These are phyloP conservation scores for Lasioglossum villosulum DNA, from an alignment of 2,888 invertebrate species.

Conservation along the genomic window DNA sequence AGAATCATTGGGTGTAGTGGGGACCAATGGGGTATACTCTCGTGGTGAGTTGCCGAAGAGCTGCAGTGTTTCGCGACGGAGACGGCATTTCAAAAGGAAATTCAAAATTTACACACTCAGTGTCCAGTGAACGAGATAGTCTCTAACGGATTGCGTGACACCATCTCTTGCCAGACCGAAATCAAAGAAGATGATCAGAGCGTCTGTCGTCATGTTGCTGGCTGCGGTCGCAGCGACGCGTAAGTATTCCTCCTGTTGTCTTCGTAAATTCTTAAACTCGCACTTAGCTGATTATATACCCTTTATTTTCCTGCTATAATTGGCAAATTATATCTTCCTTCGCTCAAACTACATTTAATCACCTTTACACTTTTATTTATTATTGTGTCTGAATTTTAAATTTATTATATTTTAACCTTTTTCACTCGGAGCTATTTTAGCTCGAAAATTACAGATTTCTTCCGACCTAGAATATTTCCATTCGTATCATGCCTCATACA, in stretches of 20 bases:
- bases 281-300: neutral
- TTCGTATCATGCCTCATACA: too few relatives aligned
- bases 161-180: neutral
- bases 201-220: slow-evolving; percentile 71
- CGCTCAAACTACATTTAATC: neutral
- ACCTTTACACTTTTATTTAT: neutral
- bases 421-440: too few relatives aligned
- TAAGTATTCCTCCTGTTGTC: slow-evolving; percentile 70
- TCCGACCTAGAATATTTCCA: too few relatives aligned
- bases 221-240: slow-evolving; percentile 73
- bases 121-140: slow-evolving; percentile 47
- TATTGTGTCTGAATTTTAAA: neutral
- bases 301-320: neutral
- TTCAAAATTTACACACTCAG: slow-evolving; percentile 66
- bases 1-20: slow-evolving; percentile 77
- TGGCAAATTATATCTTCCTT: neutral
- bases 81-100: slow-evolving; percentile 77
- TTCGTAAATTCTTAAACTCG: neutral
- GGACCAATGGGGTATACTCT: slow-evolving; percentile 81
- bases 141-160: slow-evolving; percentile 17
- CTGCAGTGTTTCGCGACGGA: slow-evolving; percentile 80
- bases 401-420: neutral
- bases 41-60: slow-evolving; percentile 71
- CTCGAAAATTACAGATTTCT: too few relatives aligned
- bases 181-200: slow-evolving; percentile 69